phyloP scores from a whole-genome alignment of 2,888 invertebrate genomes.

The Steinernema scapterisci region DNA sequence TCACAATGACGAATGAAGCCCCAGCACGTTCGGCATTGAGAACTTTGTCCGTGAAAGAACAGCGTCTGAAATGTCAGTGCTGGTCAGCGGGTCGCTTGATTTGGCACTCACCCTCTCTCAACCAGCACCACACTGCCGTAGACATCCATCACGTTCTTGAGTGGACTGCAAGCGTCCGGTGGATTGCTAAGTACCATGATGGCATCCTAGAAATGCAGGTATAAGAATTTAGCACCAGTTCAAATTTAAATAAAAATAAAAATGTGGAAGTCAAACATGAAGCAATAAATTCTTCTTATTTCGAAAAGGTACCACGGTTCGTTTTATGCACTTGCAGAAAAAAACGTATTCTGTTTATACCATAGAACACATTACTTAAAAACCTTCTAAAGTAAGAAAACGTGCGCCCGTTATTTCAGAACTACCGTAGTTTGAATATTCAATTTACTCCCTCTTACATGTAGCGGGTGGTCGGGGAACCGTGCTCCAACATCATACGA shows the following conservation, averaged over 20 bases:
- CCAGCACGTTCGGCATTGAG: constrained; percentile 6
- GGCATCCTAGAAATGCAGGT: constrained; percentile 3
- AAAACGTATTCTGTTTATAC: no score
- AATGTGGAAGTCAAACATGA: no score
- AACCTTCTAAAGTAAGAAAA: no score
- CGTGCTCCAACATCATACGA: constrained; percentile 4
- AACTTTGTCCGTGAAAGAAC: background rate
- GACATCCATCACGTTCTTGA: background rate
- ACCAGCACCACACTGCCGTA: constrained; percentile 17
- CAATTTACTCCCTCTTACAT: background rate
- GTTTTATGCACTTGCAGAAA: no score
- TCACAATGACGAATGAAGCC: background rate
- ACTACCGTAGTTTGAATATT: no score
- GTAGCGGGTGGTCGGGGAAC: background rate
- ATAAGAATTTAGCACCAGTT: no score
- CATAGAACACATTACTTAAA: no score
- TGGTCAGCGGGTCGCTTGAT: background rate
- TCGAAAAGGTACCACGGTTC: no score
- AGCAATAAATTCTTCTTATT: no score
- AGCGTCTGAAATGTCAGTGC: background rate
- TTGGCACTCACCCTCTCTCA: background rate
- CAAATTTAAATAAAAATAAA: no score
- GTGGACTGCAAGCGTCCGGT: background rate
- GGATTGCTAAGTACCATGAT: background rate
- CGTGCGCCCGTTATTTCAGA: no score